Base-by-base conservation (phyloP, 2,797 vertebrate species). In the Siniperca obscura region DNA sequence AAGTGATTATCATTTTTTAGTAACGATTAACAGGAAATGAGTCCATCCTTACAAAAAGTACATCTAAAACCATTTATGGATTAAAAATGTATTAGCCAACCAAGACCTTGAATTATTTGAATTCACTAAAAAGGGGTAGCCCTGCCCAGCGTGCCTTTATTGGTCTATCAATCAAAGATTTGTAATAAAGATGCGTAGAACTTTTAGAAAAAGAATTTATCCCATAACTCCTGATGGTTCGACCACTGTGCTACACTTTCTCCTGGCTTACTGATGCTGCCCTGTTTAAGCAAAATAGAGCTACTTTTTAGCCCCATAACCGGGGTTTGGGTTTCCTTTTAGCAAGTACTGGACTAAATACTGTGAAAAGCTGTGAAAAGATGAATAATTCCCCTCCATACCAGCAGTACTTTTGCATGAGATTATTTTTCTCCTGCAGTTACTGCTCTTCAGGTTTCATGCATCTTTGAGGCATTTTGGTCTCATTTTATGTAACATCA, bases 381-480 rank as follows among this genome's bases (percentile, higher is more conserved):
- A 56, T 21, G 17, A 17, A 38, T 12, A 13, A 56, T 22, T 46
- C 30, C 10, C 14, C 22, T 56, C 40, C 17, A 30, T 38, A 7
- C 27, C 11, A 42, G 25, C 27, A 22, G 21, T 13, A 11, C n/a
- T 5, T 60, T 30, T 34, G 44, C 40, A 53, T 22, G 16, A 50
- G 34, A 57, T 50, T 13, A 40, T 61, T 74, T 52, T 70, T 71
- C 46, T 65, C 9, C 11, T n/a, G 12, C 25, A 9, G 59, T 74
- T 10, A 10, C 30, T 69, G 13, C 53, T 72, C 60, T 76, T 70
- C 22, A 50, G 59, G 22, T 70, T 38, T 71, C 21, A 21, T 72
- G 25, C 30, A 73, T 62, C 70, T 57, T 69, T 1, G 1, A 64
- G 65, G 64, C 64, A n/a, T 68, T 78, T 74, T 69, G 30, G 0